Evolutionary conservation across 2,888 invertebrate genomes (phyloP).

Genomic region (Troides oblongomaculatus): DNA sequence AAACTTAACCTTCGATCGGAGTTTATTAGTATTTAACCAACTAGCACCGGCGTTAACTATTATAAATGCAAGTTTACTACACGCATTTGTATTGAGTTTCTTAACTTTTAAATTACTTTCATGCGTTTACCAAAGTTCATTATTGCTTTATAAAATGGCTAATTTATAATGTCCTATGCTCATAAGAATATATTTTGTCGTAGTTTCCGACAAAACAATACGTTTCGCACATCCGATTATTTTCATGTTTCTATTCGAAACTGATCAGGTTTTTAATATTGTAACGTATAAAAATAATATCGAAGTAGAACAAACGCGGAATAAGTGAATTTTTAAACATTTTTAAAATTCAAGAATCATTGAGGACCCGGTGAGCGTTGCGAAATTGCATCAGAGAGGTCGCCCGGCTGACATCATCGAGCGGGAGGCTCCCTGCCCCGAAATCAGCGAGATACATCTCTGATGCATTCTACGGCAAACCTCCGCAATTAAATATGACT

Average conservation of each 20-base stretch:
- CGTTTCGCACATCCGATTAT: too few species aligned
- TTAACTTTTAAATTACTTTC: not conserved
- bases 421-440: constrained; percentile 46
- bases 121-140: not conserved
- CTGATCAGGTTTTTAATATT: not conserved
- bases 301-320: not conserved
- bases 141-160: not conserved
- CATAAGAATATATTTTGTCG: not conserved
- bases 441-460: constrained; percentile 41
- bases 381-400: constrained; percentile 52
- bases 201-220: not conserved
- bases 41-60: constrained; percentile 9
- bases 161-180: not conserved
- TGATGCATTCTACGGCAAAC: constrained; percentile 44
- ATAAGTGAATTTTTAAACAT: constrained; percentile 7
- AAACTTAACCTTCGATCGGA: constrained; percentile 28
- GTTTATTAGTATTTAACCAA: constrained; percentile 29
- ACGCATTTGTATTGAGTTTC: constrained; percentile 1
- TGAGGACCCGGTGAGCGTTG: constrained; percentile 43
- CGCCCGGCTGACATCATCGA: constrained; percentile 49
- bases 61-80: constrained; percentile 17
- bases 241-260: not conserved
- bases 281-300: not conserved
- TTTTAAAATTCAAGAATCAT: constrained; percentile 28
- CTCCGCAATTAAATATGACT: constrained; percentile 65